Evolutionary conservation across 2,113 vertebrate genomes (phyloP), one percentile per base, ranked within the genome.

Genomic region (Diadophis punctatus): DNA sequence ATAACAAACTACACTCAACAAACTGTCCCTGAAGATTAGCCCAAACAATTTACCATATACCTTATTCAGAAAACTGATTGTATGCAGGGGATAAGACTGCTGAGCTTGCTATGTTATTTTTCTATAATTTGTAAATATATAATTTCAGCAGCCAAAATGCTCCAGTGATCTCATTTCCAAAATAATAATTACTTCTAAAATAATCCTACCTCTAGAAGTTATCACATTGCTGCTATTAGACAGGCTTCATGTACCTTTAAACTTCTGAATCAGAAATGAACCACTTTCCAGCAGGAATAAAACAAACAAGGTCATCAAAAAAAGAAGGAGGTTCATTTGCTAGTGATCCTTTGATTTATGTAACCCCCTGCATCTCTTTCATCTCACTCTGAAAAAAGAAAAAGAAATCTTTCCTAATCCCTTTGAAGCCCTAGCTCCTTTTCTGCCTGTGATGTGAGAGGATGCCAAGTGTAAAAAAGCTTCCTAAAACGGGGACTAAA

Each of bases 301-400:
- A 96, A 96, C 94, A 96, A 97, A 96, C 95, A 96, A 97, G 96
- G 96, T 97, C 97, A 96, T 94, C 93, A 95, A 95, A 94, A 56
- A 96, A 96, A 96, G 96, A 96, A 97, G 96, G 95, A 96, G 93
- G 94, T 96, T 94, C 94, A 95, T 95, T 95, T 96, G 55, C 25
- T 55, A 93, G 92, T 91, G 94, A 93, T 97, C 93, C 88, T 94
- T 60, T 60, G 90, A 88, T 52, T 89, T 93, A 39, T 58, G 43
- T 55, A 88, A 90, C 91, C 90, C 3, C 34, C 43, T 25, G 84
- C 87, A 91, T 53, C 90, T 3, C 92, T 97, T 97, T 97, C 96
- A 97, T 97, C 96, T 97, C 93, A 25, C 91, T 95, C 96, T 92
- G 95, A 94, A 95, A 97, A 94, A 94, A 95, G 90, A 94, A 96